Base-by-base conservation (phyloP, 2,113 vertebrate species). In the Pelecanoides urinatrix region DNA sequence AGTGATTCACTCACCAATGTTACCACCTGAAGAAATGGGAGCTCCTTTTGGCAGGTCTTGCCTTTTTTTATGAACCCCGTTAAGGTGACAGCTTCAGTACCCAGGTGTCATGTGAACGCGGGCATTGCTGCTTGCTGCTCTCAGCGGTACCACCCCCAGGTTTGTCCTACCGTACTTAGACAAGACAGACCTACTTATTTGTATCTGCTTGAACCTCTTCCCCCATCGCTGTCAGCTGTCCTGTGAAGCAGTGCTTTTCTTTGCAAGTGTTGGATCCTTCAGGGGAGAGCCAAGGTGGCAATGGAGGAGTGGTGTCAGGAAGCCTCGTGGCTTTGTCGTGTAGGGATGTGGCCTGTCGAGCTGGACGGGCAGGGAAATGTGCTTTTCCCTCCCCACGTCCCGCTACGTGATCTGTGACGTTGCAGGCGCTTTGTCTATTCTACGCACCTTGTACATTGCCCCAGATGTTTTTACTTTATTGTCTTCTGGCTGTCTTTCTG, bases 81-180 rank as follows among this genome's bases (percentile, higher is more conserved):
- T 18, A 21, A 16, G 26, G 44, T 44, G 26, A 13, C 53, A 44
- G 61, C 38, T 47, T 59, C 50, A 30, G 49, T 25, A 1, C 5
- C 7, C 8, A 5, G 23, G 13, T 59, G 29, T 16, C 52, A 13
- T 26, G 7, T 4, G 16, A 13, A 13, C 1, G 0, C 1, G 49
- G 40, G 45, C 23, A 26, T 1, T 29, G 36, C 42, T 0, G 0
- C 23, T 30, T 38, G 56, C 20, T 63, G 47, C 49, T 81, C 52
- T 32, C 63, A 63, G 32, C 55, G n/a, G 38, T 18, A 9, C 27
- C 18, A 4, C 12, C 59, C 44, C 19, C 7, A 10, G 38, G 9
- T 55, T 56, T 62, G 18, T 38, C 36, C 40, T 61, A 10, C 45
- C 25, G 14, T 61, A 3, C 23, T 30, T 65, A 16, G 16, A 29